Evolutionary conservation across 2,113 vertebrate species (phyloP), one percentile per base, ranked within the genome.

Genomic region (Kobus ellipsiprymnus): DNA sequence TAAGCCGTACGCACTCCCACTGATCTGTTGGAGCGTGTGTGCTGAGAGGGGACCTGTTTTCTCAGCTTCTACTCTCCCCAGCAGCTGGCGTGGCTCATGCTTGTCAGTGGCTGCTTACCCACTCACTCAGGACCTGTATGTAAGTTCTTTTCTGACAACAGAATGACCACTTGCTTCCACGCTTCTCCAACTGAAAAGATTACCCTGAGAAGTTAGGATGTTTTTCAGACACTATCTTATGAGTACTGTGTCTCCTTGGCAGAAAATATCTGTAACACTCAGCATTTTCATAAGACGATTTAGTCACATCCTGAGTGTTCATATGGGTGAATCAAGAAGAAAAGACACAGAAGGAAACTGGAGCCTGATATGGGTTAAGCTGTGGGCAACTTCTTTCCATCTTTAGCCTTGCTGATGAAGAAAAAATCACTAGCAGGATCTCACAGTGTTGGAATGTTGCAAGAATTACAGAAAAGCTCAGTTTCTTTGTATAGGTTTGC

Each of bases 191-290:
- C 64, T 13, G 27, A 46, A 91, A 80, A 91, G 23, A 64, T 81
- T 85, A 30, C 84, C 57, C 57, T 62, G 92, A 91, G 64, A 90
- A 91, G 82, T 67, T 92, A 54, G 85, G 71, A 44, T 83, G 59
- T 78, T 71, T 48, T 71, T 50, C 86, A 97, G 92, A 96, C 92
- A 44, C 64, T 96, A 54, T 94, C 92, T 97, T 95, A 94, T 95
- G 92, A 92, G 94, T 71, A 27, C 59, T 36, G 10, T 52, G 83
- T 95, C 93, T 92, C 46, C 60, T 48, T 27, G 30, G 81, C 97
- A 94, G 84, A 95, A 97, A 96, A 94, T 87, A 71, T 77, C 19
- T 21, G 57, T 88, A 74, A 48, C 62, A 40, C 21, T 94, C 92
- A 88, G 95, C 90, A 86, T 60, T 94, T 91, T 96, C 93, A 88